phyloP scores from a whole-genome alignment of 2,888 invertebrate species.

The Rhorus exstirpatorius region DNA sequence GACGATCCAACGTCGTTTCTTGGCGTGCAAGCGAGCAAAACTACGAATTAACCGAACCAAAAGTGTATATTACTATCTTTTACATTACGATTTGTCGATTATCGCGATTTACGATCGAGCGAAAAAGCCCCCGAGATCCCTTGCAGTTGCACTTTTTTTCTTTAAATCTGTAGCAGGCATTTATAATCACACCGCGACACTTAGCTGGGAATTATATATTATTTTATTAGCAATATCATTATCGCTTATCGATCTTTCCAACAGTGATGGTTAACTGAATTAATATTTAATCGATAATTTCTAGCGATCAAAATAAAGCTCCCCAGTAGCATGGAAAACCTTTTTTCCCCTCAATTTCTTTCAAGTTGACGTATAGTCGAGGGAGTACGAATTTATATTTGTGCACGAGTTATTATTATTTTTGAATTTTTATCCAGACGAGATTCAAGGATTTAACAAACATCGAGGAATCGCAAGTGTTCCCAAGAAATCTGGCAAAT shows the following conservation, averaged over 20 bases:
- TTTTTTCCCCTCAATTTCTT: too few species aligned
- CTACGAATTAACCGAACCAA: constrained; percentile 67
- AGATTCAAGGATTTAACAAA: too few species aligned
- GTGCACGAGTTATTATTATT: too few species aligned
- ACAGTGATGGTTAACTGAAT: constrained; percentile 1
- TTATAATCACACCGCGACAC: constrained; percentile 36
- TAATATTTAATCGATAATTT: constrained; percentile 1
- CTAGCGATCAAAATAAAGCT: too few species aligned
- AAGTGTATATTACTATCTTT: constrained; percentile 69
- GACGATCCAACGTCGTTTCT: constrained; percentile 48
- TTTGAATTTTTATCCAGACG: too few species aligned
- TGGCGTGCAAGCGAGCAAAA: constrained; percentile 43
- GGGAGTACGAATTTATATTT: too few species aligned
- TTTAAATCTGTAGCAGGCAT: constrained; percentile 13
- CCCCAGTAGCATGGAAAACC: too few species aligned
- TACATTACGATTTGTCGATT: constrained; percentile 72
- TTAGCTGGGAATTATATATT: constrained; percentile 26
- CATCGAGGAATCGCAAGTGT: too few species aligned
- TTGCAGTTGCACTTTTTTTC: constrained; percentile 20
- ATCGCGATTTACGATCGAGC: constrained; percentile 69
- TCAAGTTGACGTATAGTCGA: too few species aligned
- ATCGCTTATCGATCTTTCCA: constrained; percentile 9
- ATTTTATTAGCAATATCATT: constrained; percentile 28
- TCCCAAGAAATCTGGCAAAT: too few species aligned
- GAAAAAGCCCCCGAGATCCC: constrained; percentile 41